Percentiles rank a stretch among this genome's conserved stretches.
phyloP scores from a whole-genome alignment of 2,888 invertebrate genomes.

The Ctena decussata region DNA sequence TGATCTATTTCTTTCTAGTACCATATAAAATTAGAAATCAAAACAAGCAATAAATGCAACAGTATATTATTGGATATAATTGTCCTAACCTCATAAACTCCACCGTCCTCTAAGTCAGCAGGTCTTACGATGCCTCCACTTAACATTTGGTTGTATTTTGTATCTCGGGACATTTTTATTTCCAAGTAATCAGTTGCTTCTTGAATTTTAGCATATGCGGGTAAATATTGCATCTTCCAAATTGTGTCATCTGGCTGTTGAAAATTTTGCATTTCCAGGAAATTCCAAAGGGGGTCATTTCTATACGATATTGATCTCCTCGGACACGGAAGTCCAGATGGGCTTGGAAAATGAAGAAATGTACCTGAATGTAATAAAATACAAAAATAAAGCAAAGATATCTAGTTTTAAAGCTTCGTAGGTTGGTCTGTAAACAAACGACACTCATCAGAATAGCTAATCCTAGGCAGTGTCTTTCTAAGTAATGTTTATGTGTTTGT shows the following conservation, averaged over 20 bases:
- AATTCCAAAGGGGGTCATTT: constrained; percentile 26
- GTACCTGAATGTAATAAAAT: no score
- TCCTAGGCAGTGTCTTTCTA: no score
- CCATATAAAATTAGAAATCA: no score
- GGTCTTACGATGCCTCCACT: constrained; percentile 20
- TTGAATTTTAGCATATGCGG: constrained; percentile 15
- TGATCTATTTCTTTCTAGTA: no score
- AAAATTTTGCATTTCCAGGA: neutral
- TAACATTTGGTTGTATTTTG: constrained; percentile 13
- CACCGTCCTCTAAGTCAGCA: constrained; percentile 33
- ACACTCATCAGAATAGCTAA: no score
- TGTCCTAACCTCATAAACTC: constrained; percentile 35
- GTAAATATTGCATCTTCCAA: constrained; percentile 22
- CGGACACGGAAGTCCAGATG: constrained; percentile 43
- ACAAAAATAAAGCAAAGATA: no score
- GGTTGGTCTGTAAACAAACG: no score
- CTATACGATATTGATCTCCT: constrained; percentile 22
- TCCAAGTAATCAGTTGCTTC: constrained; percentile 1
- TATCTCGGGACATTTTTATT: constrained; percentile 40
- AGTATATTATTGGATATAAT: no score
- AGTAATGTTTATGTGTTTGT: no score
- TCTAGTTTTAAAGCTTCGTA: no score
- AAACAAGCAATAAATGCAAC: no score
- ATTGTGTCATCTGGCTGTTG: constrained; percentile 14
- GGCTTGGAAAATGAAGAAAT: constrained; percentile 40